Percentiles rank a stretch among this genome's conserved stretches.
phyloP scores from a whole-genome alignment of 2,888 invertebrate species.

The Molorchus minor region DNA sequence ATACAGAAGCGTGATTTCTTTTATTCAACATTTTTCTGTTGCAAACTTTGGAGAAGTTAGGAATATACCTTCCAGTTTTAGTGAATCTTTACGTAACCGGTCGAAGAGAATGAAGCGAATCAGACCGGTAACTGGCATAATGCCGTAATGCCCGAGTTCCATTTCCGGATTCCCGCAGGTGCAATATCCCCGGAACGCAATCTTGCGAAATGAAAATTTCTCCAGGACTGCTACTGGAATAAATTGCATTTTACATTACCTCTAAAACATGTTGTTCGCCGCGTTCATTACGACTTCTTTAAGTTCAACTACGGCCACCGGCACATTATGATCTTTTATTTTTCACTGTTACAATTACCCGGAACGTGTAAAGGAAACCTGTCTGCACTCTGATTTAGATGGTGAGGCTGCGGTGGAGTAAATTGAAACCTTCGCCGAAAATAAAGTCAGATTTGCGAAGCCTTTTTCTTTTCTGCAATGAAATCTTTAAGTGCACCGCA shows the following conservation, averaged over 20 bases:
- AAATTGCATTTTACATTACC: constrained; percentile 42
- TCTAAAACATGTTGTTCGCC: constrained; percentile 26
- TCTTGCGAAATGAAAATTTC: constrained; percentile 53
- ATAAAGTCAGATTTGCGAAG: too few species aligned
- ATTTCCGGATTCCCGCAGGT: constrained; percentile 51
- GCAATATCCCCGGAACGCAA: constrained; percentile 50
- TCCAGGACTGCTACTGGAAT: constrained; percentile 46
- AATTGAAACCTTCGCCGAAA: neutral
- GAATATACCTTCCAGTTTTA: too few species aligned
- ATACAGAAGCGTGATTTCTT: too few species aligned
- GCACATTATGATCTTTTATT: constrained; percentile 6
- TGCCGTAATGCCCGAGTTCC: constrained; percentile 45
- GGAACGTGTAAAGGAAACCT: neutral
- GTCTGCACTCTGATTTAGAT: neutral
- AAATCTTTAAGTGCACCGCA: too few species aligned
- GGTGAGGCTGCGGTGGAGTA: neutral
- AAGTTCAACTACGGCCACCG: constrained; percentile 12
- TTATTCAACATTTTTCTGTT: too few species aligned
- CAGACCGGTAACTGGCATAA: constrained; percentile 35
- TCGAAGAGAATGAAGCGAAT: constrained; percentile 32
- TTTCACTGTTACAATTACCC: neutral
- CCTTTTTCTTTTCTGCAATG: too few species aligned
- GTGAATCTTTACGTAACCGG: too few species aligned
- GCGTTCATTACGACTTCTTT: constrained; percentile 22
- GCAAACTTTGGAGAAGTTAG: too few species aligned